Conservation (phyloP, 1,140 invertebrate species). For the Anastatus disparis region DNA sequence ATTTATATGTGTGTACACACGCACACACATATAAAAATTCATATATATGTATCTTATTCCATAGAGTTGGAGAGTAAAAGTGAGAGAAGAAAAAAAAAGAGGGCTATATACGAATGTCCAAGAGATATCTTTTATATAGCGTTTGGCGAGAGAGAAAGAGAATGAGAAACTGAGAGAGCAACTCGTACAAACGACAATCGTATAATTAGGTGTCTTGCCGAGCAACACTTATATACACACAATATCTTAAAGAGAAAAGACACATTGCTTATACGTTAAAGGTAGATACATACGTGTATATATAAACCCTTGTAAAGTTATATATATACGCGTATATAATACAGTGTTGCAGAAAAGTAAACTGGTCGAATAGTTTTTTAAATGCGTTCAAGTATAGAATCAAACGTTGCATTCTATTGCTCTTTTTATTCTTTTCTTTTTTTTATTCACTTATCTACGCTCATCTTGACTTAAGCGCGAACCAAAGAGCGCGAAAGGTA, state of each 20-base stretch:
- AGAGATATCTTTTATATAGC: conserved; percentile 29
- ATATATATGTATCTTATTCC: not conserved
- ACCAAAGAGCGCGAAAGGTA: too few species aligned
- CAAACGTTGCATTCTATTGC: too few species aligned
- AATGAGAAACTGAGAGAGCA: too few species aligned
- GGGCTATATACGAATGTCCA: conserved; percentile 11
- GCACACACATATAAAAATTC: not conserved
- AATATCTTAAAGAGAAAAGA: conserved; percentile 51
- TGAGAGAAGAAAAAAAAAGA: conserved; percentile 28
- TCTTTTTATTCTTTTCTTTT: too few species aligned
- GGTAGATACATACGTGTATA: not conserved
- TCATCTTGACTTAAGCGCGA: too few species aligned
- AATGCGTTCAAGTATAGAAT: too few species aligned
- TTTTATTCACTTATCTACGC: too few species aligned
- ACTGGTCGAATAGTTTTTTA: too few species aligned
- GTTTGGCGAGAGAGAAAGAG: not conserved
- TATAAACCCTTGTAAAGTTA: not conserved
- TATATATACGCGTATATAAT: too few species aligned
- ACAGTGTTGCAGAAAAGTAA: too few species aligned
- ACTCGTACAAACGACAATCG: conserved; percentile 61
- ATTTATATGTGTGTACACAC: conserved; percentile 3
- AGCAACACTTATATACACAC: conserved; percentile 43
- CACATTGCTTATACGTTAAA: conserved; percentile 51
- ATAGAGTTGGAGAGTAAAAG: conserved; percentile 21
- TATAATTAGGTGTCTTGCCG: conserved; percentile 64